These are phyloP conservation scores for Drosophila meridionalis DNA, from an alignment of 2,888 invertebrate genomes.

Conservation along the genomic window DNA sequence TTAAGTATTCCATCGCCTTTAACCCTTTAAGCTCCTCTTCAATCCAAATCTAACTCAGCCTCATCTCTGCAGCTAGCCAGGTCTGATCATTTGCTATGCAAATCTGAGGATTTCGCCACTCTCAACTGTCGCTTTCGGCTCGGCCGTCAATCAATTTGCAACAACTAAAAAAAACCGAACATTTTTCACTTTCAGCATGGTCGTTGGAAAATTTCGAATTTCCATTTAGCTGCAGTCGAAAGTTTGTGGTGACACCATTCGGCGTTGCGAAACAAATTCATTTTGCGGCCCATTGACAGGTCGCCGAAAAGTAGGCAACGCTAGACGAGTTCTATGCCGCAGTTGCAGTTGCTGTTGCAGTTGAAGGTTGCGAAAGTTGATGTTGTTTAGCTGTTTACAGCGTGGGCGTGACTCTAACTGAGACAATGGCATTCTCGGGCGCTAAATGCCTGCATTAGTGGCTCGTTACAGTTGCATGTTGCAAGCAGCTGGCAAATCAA, in stretches of 20 bases:
- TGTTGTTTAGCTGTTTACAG: slow-evolving; percentile 39
- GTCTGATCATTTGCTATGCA: not conserved
- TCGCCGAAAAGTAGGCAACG: slow-evolving; percentile 31
- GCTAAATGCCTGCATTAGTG: slow-evolving; percentile 76
- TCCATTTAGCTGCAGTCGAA: slow-evolving; percentile 38
- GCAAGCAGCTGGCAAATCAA: slow-evolving; percentile 68
- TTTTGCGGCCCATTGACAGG: slow-evolving; percentile 51
- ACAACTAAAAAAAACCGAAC: slow-evolving; percentile 1
- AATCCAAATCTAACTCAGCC: not conserved
- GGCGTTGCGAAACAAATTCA: slow-evolving; percentile 40
- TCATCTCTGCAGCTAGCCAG: no score
- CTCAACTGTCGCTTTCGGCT: slow-evolving; percentile 9
- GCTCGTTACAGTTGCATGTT: slow-evolving; percentile 79
- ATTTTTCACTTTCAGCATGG: slow-evolving; percentile 48
- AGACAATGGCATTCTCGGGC: slow-evolving; percentile 31
- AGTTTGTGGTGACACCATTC: slow-evolving; percentile 57
- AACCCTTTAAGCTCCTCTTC: not conserved
- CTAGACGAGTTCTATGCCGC: slow-evolving; percentile 19
- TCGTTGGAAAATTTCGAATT: not conserved
- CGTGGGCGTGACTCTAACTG: slow-evolving; percentile 5
- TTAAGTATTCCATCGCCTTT: not conserved
- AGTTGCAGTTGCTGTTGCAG: not conserved
- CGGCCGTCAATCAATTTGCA: slow-evolving; percentile 58
- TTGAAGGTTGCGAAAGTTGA: not conserved
- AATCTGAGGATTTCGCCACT: slow-evolving; percentile 1